Conservation (phyloP, 2,888 invertebrate species). For the Hypolimnas misippus region DNA sequence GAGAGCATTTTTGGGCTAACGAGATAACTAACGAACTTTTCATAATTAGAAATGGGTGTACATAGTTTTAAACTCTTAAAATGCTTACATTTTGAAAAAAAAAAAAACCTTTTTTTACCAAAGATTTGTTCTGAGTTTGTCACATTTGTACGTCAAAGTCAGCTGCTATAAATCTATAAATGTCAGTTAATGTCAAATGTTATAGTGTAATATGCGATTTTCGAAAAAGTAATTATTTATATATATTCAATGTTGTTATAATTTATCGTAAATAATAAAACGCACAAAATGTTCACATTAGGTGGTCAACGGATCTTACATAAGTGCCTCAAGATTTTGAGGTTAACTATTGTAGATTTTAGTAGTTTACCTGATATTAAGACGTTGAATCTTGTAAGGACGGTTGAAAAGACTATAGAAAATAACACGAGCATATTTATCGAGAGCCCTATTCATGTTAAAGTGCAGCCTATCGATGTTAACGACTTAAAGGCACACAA, state of each 20-base stretch:
- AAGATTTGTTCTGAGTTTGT: too few relatives aligned
- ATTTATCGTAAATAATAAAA: slow-evolving; percentile 12
- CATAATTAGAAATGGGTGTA: too few relatives aligned
- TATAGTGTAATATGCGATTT: slow-evolving; percentile 11
- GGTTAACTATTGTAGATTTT: slow-evolving; percentile 76
- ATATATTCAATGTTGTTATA: slow-evolving; percentile 25
- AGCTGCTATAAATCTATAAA: neutral
- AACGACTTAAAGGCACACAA: slow-evolving; percentile 74
- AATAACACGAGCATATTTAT: slow-evolving; percentile 76
- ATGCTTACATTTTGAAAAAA: too few relatives aligned
- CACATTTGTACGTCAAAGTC: too few relatives aligned
- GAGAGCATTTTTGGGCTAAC: too few relatives aligned
- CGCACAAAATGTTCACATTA: slow-evolving; percentile 66
- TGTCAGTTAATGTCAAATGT: slow-evolving; percentile 28
- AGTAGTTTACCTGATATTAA: slow-evolving; percentile 74
- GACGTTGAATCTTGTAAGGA: slow-evolving; percentile 73
- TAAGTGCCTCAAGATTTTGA: slow-evolving; percentile 80
- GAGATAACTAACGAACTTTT: too few relatives aligned
- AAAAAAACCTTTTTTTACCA: too few relatives aligned
- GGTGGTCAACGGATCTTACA: slow-evolving; percentile 68
- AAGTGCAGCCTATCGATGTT: slow-evolving; percentile 76
- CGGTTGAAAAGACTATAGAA: slow-evolving; percentile 78
- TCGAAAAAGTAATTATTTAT: slow-evolving; percentile 15
- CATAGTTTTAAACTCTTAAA: too few relatives aligned
- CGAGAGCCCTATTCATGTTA: slow-evolving; percentile 80